phyloP scores from a whole-genome alignment of 1,140 invertebrate genomes.

The Drosophila mauritiana region DNA sequence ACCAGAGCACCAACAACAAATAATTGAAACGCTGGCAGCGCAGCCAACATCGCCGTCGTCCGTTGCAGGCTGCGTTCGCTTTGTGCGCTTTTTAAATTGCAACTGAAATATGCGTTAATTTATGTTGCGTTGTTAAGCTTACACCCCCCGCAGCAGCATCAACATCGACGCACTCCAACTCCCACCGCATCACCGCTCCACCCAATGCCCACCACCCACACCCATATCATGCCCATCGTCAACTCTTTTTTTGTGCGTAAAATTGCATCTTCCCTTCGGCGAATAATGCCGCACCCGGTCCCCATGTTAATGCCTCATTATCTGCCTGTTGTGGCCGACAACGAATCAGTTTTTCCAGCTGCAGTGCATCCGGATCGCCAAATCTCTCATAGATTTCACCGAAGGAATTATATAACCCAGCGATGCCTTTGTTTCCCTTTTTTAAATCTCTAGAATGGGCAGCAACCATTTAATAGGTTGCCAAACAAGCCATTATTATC shows the following conservation, averaged over 20 bases:
- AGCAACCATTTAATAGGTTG: slow-evolving; percentile 44
- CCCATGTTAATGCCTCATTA: slow-evolving; percentile 38
- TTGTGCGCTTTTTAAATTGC: slow-evolving; percentile 77
- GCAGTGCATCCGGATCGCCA: slow-evolving; percentile 6
- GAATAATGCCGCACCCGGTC: neutral
- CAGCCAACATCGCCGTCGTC: slow-evolving; percentile 36
- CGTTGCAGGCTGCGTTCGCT: slow-evolving; percentile 59
- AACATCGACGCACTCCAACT: neutral
- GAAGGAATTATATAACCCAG: slow-evolving; percentile 4
- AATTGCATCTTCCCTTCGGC: slow-evolving; percentile 47
- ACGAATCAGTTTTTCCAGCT: slow-evolving; percentile 47
- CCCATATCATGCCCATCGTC: slow-evolving; percentile 2
- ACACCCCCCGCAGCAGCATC: slow-evolving; percentile 12
- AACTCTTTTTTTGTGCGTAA: slow-evolving; percentile 54
- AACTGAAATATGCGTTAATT: slow-evolving; percentile 82
- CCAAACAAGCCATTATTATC: slow-evolving; percentile 33
- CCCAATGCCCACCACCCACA: neutral
- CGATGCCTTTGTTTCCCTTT: slow-evolving; percentile 18
- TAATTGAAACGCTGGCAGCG: slow-evolving; percentile 58
- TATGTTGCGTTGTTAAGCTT: slow-evolving; percentile 80
- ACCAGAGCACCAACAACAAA: slow-evolving; percentile 48
- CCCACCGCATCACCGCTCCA: no score
- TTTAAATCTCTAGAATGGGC: slow-evolving; percentile 43
- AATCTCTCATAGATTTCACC: slow-evolving; percentile 7
- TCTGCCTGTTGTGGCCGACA: slow-evolving; percentile 43